A percentile compares a stretch with the other conserved stretches of the same genome.
Evolutionary conservation across 2,113 vertebrate genomes (phyloP).

Genomic region (Spermophilus dauricus): DNA sequence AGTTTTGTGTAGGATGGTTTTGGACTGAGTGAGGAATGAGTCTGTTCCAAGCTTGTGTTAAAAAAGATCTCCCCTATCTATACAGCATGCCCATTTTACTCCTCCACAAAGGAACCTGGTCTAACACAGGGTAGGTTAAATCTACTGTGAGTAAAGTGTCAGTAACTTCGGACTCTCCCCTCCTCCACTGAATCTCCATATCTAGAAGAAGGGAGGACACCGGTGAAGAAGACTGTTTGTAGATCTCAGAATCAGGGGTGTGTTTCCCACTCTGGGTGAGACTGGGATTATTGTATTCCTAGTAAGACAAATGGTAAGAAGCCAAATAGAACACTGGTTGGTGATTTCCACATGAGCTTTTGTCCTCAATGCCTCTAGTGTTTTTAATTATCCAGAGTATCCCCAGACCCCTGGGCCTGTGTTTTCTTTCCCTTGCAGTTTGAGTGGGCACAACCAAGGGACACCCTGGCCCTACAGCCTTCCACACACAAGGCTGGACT

Average conservation of each 20-base stretch:
- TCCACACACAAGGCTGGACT: background rate
- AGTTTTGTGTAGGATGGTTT: background rate
- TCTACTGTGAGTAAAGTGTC: background rate
- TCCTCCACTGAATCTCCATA: background rate
- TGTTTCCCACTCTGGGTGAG: background rate
- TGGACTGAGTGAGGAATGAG: background rate
- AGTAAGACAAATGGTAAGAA: background rate
- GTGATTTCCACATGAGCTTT: background rate
- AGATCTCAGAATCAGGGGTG: background rate
- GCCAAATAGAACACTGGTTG: background rate
- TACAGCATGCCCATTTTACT: too few relatives aligned
- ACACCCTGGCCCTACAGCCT: background rate
- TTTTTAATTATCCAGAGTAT: background rate
- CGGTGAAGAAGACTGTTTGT: background rate
- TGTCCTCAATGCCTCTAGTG: background rate
- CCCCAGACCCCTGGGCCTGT: background rate
- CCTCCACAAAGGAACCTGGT: background rate
- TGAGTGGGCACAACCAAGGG: background rate
- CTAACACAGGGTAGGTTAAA: background rate
- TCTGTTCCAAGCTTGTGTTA: background rate
- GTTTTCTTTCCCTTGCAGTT: background rate
- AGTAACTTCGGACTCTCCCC: background rate
- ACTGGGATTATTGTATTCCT: background rate
- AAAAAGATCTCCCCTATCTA: background rate
- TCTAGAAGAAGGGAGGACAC: background rate